Conservation (phyloP, 1,140 invertebrate species). For the Galleria mellonella region DNA sequence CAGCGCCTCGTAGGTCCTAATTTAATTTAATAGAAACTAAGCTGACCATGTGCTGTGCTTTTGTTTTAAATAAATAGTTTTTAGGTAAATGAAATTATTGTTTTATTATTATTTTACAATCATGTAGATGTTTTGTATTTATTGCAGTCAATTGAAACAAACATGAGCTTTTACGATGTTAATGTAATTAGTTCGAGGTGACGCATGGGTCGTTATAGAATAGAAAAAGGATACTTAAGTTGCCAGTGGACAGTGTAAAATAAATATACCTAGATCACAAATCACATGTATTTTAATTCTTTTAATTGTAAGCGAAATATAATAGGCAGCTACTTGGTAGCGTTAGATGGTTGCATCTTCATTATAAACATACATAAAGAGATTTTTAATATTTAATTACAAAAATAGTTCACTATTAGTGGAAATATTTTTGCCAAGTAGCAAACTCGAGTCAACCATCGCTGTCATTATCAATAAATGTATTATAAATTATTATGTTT, state of each 20-base stretch:
- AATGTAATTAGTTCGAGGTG: slow-evolving; percentile 35
- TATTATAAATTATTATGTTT: slow-evolving; percentile 59
- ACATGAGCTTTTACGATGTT: slow-evolving; percentile 41
- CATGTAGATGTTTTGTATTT: slow-evolving; percentile 54
- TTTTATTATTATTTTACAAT: slow-evolving; percentile 55
- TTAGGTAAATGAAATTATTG: slow-evolving; percentile 66
- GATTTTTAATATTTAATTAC: slow-evolving; percentile 67
- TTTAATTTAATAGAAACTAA: slow-evolving; percentile 64
- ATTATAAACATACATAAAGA: slow-evolving; percentile 55
- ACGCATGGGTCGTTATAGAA: slow-evolving; percentile 39
- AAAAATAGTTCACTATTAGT: slow-evolving; percentile 68
- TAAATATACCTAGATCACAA: slow-evolving; percentile 55
- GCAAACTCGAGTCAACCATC: slow-evolving; percentile 69
- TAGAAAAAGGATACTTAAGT: slow-evolving; percentile 33
- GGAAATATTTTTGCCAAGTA: slow-evolving; percentile 72
- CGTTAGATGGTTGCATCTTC: slow-evolving; percentile 59
- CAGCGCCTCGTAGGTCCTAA: slow-evolving; percentile 54
- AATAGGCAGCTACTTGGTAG: slow-evolving; percentile 53
- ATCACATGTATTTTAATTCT: slow-evolving; percentile 50
- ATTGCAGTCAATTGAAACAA: slow-evolving; percentile 57
- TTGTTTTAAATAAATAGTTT: slow-evolving; percentile 65
- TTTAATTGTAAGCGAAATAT: slow-evolving; percentile 42
- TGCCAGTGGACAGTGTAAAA: slow-evolving; percentile 52
- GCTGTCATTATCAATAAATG: slow-evolving; percentile 73
- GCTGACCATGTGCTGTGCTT: slow-evolving; percentile 73